phyloP scores from a whole-genome alignment of 2,888 invertebrate species.

The Agonopterix alstromeriana region DNA sequence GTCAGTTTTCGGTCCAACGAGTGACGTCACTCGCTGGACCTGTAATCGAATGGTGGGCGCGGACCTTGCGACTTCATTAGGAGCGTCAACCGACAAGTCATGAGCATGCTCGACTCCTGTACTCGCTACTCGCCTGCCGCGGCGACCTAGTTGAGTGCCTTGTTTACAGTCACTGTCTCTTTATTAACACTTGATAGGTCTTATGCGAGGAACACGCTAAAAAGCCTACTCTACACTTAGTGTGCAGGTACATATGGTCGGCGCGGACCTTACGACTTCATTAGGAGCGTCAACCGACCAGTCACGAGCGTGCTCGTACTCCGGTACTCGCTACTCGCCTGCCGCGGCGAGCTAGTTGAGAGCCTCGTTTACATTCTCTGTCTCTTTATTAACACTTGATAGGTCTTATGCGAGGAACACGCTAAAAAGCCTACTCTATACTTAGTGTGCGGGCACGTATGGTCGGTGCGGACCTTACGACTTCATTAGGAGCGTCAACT shows the following conservation, averaged over 20 bases:
- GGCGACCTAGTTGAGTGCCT: too few relatives aligned
- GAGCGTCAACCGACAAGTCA: slow-evolving; percentile 53
- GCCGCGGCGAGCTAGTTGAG: too few relatives aligned
- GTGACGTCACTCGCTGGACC: too few relatives aligned
- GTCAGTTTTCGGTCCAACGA: too few relatives aligned
- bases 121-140: too few relatives aligned
- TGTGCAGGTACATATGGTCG: slow-evolving; percentile 11
- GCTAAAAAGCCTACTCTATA: slow-evolving; percentile 13
- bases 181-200: too few relatives aligned
- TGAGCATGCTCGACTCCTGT: slow-evolving; percentile 25
- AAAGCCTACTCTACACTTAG: slow-evolving; percentile 13
- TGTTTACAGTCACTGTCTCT: too few relatives aligned
- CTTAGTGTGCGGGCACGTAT: slow-evolving; percentile 8
- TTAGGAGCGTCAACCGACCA: slow-evolving; percentile 53
- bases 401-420: too few relatives aligned
- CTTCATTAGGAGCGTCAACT: slow-evolving; percentile 62
- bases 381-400: too few relatives aligned
- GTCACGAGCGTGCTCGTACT: slow-evolving; percentile 42
- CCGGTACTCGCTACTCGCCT: too few relatives aligned
- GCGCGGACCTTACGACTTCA: slow-evolving; percentile 58
- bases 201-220: too few relatives aligned
- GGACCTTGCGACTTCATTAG: slow-evolving; percentile 66
- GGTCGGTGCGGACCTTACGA: slow-evolving; percentile 43
- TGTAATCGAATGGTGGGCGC: slow-evolving; percentile 17
- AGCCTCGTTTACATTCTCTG: too few relatives aligned